A percentile compares a stretch with the other conserved stretches of the same genome.
phyloP scores from a whole-genome alignment of 2,113 vertebrate species.

The Gymnarchus niloticus region DNA sequence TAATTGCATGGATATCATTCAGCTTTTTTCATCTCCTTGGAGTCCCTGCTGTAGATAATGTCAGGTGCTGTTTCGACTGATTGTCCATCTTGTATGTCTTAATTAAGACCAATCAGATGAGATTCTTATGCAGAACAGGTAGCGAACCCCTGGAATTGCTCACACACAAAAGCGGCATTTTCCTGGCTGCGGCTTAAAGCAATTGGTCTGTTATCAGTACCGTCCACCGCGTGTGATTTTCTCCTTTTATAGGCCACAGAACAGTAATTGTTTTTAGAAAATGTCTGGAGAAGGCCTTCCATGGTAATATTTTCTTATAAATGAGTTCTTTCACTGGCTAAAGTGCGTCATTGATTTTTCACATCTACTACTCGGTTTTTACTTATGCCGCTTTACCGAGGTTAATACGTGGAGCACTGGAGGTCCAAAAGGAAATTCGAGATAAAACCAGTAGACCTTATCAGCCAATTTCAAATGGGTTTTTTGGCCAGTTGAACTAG shows the following conservation, averaged over 20 bases:
- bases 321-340: constrained; percentile 9
- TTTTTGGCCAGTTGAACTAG: neutral
- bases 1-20: constrained; percentile 48
- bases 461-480: neutral
- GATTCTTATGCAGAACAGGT: constrained; percentile 37
- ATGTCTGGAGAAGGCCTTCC: neutral
- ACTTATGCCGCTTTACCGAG: neutral
- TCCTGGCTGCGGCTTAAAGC: constrained; percentile 36
- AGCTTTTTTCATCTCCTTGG: constrained; percentile 37
- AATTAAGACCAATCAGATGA: constrained; percentile 36
- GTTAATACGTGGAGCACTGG: neutral
- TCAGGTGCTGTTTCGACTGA: constrained; percentile 28
- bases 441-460: constrained; percentile 13
- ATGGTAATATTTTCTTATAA: neutral
- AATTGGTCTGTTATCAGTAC: constrained; percentile 8
- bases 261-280: constrained; percentile 19
- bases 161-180: constrained; percentile 17
- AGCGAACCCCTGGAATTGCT: constrained; percentile 32
- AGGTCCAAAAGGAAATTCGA: neutral
- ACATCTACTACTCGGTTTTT: neutral
- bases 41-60: constrained; percentile 37
- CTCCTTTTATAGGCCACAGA: neutral
- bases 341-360: neutral
- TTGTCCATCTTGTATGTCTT: constrained; percentile 35
- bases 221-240: constrained; percentile 12